Evolutionary conservation across 2,113 vertebrate genomes (phyloP).

Genomic region (Sander lucioperca): DNA sequence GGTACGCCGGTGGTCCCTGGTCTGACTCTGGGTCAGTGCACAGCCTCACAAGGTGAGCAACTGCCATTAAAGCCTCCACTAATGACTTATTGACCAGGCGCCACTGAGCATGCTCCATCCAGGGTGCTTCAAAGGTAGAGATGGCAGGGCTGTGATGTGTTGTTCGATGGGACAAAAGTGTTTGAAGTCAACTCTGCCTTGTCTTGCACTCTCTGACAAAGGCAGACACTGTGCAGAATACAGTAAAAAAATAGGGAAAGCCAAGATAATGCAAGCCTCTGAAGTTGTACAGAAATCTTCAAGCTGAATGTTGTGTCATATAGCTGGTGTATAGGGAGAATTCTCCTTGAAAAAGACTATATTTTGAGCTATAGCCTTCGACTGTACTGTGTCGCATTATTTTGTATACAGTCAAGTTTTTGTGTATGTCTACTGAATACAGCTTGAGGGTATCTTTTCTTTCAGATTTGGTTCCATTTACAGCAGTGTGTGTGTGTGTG

Average conservation of each 20-base stretch:
- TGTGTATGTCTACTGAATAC: conserved; percentile 7
- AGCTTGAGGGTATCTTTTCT: not conserved
- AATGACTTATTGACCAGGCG: conserved; percentile 77
- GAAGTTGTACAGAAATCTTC: conserved; percentile 3
- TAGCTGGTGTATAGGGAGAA: not conserved
- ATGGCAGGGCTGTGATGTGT: conserved; percentile 50
- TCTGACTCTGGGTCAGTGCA: conserved; percentile 66
- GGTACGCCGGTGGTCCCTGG: conserved; percentile 15
- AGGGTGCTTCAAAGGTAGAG: conserved; percentile 60
- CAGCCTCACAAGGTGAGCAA: conserved; percentile 69
- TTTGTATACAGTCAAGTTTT: conserved; percentile 6
- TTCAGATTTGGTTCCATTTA: conserved; percentile 4
- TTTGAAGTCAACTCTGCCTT: conserved; percentile 52
- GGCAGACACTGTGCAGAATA: conserved; percentile 16
- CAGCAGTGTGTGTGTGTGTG: not conserved
- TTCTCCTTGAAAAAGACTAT: not conserved
- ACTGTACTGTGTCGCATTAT: conserved; percentile 8
- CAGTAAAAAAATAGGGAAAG: conserved; percentile 17
- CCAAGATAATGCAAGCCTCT: conserved; percentile 15
- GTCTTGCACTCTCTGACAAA: conserved; percentile 39
- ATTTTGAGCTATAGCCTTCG: conserved; percentile 8
- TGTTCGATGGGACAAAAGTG: conserved; percentile 41
- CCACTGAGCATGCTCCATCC: conserved; percentile 72
- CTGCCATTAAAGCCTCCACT: conserved; percentile 60
- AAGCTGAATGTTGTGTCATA: conserved; percentile 6